Conservation (phyloP, 2,888 invertebrate genomes). For the Petrolisthes manimaculis region DNA sequence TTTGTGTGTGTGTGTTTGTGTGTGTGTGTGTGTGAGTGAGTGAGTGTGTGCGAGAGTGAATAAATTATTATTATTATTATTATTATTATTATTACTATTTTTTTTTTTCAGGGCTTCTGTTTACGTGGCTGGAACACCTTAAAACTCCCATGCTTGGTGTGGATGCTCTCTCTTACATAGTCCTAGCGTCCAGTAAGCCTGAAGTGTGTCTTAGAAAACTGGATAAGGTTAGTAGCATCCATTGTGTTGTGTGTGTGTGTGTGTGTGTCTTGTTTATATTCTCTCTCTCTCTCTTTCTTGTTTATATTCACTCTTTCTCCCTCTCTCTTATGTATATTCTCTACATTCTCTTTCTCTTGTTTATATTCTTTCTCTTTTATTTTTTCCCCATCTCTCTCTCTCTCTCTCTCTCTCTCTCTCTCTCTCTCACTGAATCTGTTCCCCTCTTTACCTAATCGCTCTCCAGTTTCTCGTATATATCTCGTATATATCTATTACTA, state of each 20-base stretch:
- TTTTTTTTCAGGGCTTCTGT: slow-evolving; percentile 75
- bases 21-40: no score
- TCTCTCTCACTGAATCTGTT: neutral
- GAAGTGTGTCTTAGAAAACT: slow-evolving; percentile 74
- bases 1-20: no score
- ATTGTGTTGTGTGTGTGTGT: slow-evolving; percentile 9
- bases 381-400: neutral
- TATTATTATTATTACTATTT: neutral
- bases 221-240: slow-evolving; percentile 60
- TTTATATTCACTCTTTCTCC: neutral
- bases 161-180: slow-evolving; percentile 79
- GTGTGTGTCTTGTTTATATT: no score
- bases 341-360: neutral
- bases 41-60: neutral
- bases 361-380: neutral
- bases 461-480: no score
- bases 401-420: slow-evolving; percentile 8
- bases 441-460: neutral
- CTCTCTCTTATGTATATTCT: neutral
- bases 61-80: slow-evolving; percentile 18
- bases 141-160: slow-evolving; percentile 78
- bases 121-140: slow-evolving; percentile 83
- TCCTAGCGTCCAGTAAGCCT: slow-evolving; percentile 75
- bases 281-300: neutral
- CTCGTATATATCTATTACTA: no score